Percentiles rank a stretch among this genome's conserved stretches.
Conservation (phyloP, 2,888 invertebrate genomes). For the Hipparchia sbordonii region DNA sequence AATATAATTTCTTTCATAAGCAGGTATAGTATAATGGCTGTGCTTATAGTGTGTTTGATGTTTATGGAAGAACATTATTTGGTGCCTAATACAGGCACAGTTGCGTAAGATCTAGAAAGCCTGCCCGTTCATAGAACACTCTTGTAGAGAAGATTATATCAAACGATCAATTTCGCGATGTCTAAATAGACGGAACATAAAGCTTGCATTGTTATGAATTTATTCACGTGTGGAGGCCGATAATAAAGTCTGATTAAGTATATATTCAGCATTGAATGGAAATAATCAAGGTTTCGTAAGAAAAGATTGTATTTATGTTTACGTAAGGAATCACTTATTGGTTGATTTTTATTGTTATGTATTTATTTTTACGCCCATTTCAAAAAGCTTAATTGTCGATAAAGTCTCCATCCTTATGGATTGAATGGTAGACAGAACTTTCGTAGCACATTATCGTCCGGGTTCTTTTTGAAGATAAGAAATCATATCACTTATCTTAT, state of each 20-base stretch:
- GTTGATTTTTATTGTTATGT: neutral
- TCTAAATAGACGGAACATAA: constrained; percentile 22
- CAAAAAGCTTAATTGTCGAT: neutral
- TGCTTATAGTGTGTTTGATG: neutral
- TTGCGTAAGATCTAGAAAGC: constrained; percentile 35
- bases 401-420: neutral
- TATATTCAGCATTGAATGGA: constrained; percentile 23
- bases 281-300: constrained; percentile 23
- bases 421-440: neutral
- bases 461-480: too few species aligned
- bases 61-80: constrained; percentile 21
- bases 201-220: constrained; percentile 25
- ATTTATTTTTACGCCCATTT: neutral
- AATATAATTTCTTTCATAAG: neutral
- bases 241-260: constrained; percentile 21
- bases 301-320: constrained; percentile 4
- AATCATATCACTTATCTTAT: too few species aligned
- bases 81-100: constrained; percentile 33
- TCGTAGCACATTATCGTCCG: neutral
- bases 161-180: constrained; percentile 24
- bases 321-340: constrained; percentile 15
- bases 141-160: constrained; percentile 30
- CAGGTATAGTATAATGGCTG: neutral
- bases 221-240: constrained; percentile 14
- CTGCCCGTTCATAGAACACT: constrained; percentile 23